phyloP scores from a whole-genome alignment of 2,797 vertebrate genomes.

The Podarcis siculus region DNA sequence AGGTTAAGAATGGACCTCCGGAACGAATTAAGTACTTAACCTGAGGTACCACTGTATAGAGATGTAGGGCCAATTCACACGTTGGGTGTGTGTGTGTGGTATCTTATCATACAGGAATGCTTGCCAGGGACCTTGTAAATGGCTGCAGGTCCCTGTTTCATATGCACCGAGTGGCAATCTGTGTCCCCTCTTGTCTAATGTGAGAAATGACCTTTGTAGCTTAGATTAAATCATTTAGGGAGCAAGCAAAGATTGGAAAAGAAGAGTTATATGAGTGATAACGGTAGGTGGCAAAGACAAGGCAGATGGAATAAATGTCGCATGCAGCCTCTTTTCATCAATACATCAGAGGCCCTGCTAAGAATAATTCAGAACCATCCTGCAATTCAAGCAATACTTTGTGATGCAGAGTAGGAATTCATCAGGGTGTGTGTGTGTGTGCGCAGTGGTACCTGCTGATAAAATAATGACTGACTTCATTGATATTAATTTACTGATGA shows the following conservation, averaged over 20 bases:
- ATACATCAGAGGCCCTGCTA: slow-evolving; percentile 21
- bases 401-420: slow-evolving; percentile 30
- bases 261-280: not conserved
- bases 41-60: no score
- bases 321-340: not conserved
- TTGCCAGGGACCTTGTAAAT: not conserved
- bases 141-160: not conserved
- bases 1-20: no score
- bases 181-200: not conserved
- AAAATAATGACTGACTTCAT: not conserved
- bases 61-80: not conserved
- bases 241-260: not conserved
- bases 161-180: not conserved
- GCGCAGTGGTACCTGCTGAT: not conserved
- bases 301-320: not conserved
- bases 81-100: no score
- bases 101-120: no score
- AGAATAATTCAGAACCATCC: slow-evolving; percentile 22
- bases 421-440: not conserved
- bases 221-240: not conserved
- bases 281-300: slow-evolving; percentile 7
- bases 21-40: no score
- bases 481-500: not conserved
- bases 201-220: not conserved
- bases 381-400: not conserved